phyloP scores from a whole-genome alignment of 2,797 vertebrate species.

The Tamandua tetradactyla region DNA sequence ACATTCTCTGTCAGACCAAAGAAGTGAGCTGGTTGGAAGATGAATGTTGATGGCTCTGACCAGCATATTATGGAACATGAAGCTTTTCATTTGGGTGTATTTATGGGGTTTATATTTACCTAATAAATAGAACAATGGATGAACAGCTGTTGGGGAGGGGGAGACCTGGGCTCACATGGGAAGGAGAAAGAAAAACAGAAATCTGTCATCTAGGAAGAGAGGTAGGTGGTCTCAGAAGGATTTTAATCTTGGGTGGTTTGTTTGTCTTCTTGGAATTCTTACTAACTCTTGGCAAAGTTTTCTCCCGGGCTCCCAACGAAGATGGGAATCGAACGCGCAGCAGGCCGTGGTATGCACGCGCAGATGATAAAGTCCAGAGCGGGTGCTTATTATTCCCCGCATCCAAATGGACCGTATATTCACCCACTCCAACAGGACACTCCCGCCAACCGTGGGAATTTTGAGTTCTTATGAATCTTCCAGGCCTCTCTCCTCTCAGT shows the following conservation, averaged over 20 bases:
- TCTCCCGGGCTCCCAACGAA: background rate
- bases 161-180: background rate
- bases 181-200: background rate
- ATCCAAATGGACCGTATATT: background rate
- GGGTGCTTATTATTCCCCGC: no score
- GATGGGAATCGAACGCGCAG: background rate
- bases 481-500: background rate
- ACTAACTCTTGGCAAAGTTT: background rate
- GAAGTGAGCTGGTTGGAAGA: slow-evolving; percentile 35
- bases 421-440: rapidly evolving
- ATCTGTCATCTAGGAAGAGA: slow-evolving; percentile 41
- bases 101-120: slow-evolving; percentile 80
- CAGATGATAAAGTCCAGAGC: background rate
- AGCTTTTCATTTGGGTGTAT: slow-evolving; percentile 72
- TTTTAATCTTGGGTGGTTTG: background rate
- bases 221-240: background rate
- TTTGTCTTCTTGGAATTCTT: slow-evolving; percentile 29
- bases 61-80: slow-evolving; percentile 36
- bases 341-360: background rate
- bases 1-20: slow-evolving; percentile 29
- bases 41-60: slow-evolving; percentile 61
- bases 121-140: slow-evolving; percentile 75
- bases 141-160: slow-evolving; percentile 65
- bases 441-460: background rate
- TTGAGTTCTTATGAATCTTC: background rate